Evolutionary conservation across 2,113 vertebrate species (phyloP).

Genomic region (Rostratula benghalensis): DNA sequence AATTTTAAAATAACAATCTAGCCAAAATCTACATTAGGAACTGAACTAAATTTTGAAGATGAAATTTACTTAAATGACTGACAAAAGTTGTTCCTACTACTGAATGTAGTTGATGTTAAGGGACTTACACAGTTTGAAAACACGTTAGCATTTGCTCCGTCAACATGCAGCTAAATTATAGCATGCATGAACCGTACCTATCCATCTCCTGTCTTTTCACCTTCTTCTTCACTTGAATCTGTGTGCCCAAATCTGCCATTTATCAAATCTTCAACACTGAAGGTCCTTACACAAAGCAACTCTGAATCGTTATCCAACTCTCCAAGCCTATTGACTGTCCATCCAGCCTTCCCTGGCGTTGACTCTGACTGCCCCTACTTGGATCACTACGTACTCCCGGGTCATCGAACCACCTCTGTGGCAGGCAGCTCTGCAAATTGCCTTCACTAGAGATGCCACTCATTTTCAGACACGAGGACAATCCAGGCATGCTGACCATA

Average conservation of each 20-base stretch:
- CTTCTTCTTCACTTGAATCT: background rate
- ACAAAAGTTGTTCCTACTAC: background rate
- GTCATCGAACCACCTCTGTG: background rate
- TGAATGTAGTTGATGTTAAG: background rate
- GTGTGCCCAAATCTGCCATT: background rate
- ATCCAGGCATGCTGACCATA: background rate
- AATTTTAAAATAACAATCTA: background rate
- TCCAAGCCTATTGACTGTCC: background rate
- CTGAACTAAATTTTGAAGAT: background rate
- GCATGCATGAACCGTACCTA: accelerated
- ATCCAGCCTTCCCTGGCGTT: background rate
- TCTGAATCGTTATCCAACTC: background rate
- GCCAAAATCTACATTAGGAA: background rate
- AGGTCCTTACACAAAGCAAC: background rate
- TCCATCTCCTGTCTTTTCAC: background rate
- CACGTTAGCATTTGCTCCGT: background rate
- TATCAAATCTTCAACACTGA: background rate
- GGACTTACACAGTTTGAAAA: background rate
- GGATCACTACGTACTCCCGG: background rate
- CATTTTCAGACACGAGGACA: background rate
- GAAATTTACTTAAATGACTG: background rate
- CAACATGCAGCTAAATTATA: background rate
- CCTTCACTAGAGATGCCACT: background rate
- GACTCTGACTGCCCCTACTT: background rate
- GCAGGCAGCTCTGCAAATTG: background rate